Percentiles rank a stretch among this genome's conserved stretches.
These are phyloP conservation scores for Centrocercus urophasianus DNA, from an alignment of 2,113 vertebrate species.

Conservation along the genomic window DNA sequence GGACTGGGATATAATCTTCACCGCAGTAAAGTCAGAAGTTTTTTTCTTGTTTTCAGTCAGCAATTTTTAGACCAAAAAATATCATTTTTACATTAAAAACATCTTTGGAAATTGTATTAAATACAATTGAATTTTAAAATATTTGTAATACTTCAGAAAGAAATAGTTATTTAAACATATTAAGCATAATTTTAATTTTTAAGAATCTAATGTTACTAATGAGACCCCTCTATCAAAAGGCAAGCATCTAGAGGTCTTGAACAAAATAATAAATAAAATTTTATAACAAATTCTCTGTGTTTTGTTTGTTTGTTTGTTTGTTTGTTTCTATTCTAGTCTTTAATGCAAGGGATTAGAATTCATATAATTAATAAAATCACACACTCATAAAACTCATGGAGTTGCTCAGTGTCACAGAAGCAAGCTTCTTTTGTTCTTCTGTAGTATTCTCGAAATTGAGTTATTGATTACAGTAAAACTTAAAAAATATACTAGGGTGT, in stretches of 20 bases:
- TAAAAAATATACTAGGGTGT: neutral
- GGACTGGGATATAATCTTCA: too few species aligned
- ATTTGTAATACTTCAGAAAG: neutral
- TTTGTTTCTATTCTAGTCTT: neutral
- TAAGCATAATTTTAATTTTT: neutral
- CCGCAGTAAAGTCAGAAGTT: neutral
- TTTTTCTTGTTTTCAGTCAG: too few species aligned
- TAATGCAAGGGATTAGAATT: neutral
- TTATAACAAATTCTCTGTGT: neutral
- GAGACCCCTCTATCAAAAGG: accelerated
- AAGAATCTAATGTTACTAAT: neutral
- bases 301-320: neutral
- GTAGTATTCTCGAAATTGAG: neutral
- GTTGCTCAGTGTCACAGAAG: neutral
- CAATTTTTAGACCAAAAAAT: neutral
- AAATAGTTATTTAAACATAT: neutral
- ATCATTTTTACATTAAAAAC: neutral
- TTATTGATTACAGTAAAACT: neutral
- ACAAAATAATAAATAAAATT: neutral
- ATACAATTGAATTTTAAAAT: neutral
- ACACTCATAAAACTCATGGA: neutral
- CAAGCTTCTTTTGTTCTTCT: neutral
- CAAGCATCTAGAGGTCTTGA: neutral
- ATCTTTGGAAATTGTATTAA: neutral
- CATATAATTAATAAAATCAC: neutral